phyloP scores from a whole-genome alignment of 2,888 invertebrate genomes.

The Diabrotica balteata region DNA sequence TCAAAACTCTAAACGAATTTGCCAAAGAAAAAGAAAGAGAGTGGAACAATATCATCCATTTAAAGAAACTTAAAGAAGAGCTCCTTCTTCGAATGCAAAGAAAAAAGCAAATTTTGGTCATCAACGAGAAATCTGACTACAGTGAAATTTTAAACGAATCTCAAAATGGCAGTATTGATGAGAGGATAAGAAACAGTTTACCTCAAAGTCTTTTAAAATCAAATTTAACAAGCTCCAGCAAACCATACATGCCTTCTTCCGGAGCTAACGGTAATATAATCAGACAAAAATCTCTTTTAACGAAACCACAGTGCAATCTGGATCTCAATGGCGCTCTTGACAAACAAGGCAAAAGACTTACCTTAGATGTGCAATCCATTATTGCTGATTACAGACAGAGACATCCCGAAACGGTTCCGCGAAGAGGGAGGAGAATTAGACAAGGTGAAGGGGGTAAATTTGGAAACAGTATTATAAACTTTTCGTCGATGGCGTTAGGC shows the following conservation, averaged over 20 bases:
- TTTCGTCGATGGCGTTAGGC: slow-evolving; percentile 60
- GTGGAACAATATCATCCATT: slow-evolving; percentile 83
- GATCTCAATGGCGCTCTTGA: slow-evolving; percentile 68
- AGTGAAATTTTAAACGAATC: slow-evolving; percentile 43
- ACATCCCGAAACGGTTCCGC: slow-evolving; percentile 76
- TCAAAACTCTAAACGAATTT: slow-evolving; percentile 75
- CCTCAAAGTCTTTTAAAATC: slow-evolving; percentile 48
- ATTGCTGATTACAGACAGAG: slow-evolving; percentile 81
- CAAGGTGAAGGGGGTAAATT: slow-evolving; percentile 46
- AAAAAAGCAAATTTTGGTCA: slow-evolving; percentile 68
- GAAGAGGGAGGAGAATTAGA: slow-evolving; percentile 69
- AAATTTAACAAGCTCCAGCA: slow-evolving; percentile 40
- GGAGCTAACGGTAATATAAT: slow-evolving; percentile 38
- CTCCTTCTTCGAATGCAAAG: slow-evolving; percentile 75
- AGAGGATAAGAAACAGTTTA: slow-evolving; percentile 34
- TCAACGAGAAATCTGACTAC: slow-evolving; percentile 47
- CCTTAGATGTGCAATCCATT: slow-evolving; percentile 83
- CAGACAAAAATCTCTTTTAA: slow-evolving; percentile 54
- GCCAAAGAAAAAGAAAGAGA: slow-evolving; percentile 84
- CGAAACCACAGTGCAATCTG: slow-evolving; percentile 59
- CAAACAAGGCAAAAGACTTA: slow-evolving; percentile 70
- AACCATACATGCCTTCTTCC: slow-evolving; percentile 36
- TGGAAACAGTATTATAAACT: slow-evolving; percentile 50
- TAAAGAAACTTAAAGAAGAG: slow-evolving; percentile 86
- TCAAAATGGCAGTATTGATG: slow-evolving; percentile 41